Evolutionary conservation across 2,888 invertebrate species (phyloP).

Genomic region (Sarcophaga carnaria): DNA sequence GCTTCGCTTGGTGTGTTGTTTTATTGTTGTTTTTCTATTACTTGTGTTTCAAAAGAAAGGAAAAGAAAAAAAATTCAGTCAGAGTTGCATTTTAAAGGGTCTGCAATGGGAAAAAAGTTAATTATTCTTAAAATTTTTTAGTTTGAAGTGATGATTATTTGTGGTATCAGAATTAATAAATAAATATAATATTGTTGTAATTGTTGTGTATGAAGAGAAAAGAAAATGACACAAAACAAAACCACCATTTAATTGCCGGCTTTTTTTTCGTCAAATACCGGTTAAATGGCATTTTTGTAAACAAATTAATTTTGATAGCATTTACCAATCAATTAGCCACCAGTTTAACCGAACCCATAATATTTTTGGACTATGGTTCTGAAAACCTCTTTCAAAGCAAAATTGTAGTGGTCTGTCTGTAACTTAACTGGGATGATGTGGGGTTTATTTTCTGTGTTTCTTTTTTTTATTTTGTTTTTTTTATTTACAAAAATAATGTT

Average conservation of each 20-base stretch:
- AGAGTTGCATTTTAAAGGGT: slow-evolving; percentile 41
- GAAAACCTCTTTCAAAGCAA: no score
- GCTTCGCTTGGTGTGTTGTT: slow-evolving; percentile 39
- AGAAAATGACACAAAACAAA: neutral
- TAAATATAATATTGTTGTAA: neutral
- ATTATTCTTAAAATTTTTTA: neutral
- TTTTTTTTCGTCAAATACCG: slow-evolving; percentile 10
- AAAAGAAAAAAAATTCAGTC: neutral
- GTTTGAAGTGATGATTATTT: neutral
- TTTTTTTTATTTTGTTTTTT: no score
- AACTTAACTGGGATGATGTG: no score
- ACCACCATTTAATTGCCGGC: slow-evolving; percentile 22
- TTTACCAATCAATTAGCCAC: no score
- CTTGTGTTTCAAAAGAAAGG: slow-evolving; percentile 33
- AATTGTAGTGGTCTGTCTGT: no score
- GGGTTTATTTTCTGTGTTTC: no score
- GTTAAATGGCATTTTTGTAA: slow-evolving; percentile 16
- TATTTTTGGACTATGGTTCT: no score
- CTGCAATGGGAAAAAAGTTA: slow-evolving; percentile 1
- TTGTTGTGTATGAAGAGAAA: neutral
- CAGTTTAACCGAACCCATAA: no score
- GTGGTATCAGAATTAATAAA: neutral
- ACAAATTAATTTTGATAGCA: neutral
- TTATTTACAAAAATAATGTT: no score
- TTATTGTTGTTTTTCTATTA: slow-evolving; percentile 1